Conservation (phyloP, 1,140 invertebrate genomes). For the Alviniconcha marisindica region DNA sequence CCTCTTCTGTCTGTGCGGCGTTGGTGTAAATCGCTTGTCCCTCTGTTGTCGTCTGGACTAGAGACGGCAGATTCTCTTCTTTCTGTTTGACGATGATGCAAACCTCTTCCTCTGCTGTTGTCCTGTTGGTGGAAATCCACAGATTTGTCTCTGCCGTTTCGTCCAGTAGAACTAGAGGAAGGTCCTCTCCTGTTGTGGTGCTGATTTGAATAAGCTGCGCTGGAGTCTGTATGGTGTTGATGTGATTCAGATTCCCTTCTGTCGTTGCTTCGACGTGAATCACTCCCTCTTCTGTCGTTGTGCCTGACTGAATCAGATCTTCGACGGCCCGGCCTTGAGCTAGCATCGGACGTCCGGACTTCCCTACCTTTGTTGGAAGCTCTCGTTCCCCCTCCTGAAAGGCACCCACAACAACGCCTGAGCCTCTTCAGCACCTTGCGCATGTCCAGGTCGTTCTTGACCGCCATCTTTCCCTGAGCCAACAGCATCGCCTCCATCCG, state of each 20-base stretch:
- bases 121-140: background rate
- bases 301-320: no score
- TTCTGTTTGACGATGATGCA: background rate
- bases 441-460: background rate
- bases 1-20: background rate
- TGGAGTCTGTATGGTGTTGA: background rate
- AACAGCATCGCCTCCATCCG: slow-evolving; percentile 16
- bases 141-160: background rate
- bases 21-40: background rate
- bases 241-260: no score
- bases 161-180: no score
- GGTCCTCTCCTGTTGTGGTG: no score
- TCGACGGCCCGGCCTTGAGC: no score
- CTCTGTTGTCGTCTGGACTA: background rate
- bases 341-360: no score
- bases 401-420: background rate
- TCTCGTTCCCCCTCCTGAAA: background rate
- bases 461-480: slow-evolving; percentile 8
- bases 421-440: slow-evolving; percentile 3
- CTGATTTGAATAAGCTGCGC: background rate
- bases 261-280: no score
- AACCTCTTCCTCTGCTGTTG: background rate
- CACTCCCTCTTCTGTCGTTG: no score
- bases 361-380: no score
- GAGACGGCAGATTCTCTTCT: background rate